These are phyloP conservation scores for Synaphobranchus kaupii DNA, from an alignment of 2,797 vertebrate genomes.

Conservation along the genomic window DNA sequence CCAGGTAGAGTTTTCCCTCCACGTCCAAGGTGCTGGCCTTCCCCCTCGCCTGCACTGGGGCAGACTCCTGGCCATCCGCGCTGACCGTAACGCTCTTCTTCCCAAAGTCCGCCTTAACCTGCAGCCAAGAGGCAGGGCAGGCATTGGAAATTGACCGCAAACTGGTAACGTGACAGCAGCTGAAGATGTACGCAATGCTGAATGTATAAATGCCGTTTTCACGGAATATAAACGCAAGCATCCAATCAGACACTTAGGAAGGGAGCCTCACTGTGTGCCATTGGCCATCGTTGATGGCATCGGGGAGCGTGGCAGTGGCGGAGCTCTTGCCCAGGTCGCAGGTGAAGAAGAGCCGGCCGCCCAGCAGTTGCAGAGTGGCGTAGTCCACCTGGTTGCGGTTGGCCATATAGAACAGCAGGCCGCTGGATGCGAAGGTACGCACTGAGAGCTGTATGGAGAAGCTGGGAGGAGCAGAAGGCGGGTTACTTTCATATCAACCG, in stretches of 20 bases:
- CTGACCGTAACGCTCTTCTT: constrained; percentile 76
- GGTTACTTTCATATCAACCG: neutral
- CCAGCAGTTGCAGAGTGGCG: constrained; percentile 76
- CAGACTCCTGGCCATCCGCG: constrained; percentile 70
- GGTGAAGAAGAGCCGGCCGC: constrained; percentile 78
- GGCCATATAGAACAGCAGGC: constrained; percentile 82
- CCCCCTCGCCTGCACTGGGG: constrained; percentile 65
- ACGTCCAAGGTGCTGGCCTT: constrained; percentile 84
- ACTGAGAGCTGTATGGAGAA: constrained; percentile 78
- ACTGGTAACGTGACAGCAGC: neutral
- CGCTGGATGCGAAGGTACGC: constrained; percentile 79
- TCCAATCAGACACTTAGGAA: neutral
- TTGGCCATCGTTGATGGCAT: constrained; percentile 77
- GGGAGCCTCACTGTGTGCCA: constrained; percentile 84
- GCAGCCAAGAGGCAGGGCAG: constrained; percentile 17
- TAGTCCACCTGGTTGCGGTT: constrained; percentile 86
- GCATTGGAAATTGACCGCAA: neutral
- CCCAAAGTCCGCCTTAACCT: constrained; percentile 83
- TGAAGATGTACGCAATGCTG: neutral
- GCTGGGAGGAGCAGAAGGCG: constrained; percentile 58
- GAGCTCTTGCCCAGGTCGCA: constrained; percentile 88
- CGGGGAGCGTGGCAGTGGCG: constrained; percentile 69
- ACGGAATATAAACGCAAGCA: neutral
- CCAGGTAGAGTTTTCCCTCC: constrained; percentile 82
- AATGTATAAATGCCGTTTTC: neutral